Evolutionary conservation across 2,888 invertebrate genomes (phyloP).

Genomic region (Hydroisotoma schaefferi): DNA sequence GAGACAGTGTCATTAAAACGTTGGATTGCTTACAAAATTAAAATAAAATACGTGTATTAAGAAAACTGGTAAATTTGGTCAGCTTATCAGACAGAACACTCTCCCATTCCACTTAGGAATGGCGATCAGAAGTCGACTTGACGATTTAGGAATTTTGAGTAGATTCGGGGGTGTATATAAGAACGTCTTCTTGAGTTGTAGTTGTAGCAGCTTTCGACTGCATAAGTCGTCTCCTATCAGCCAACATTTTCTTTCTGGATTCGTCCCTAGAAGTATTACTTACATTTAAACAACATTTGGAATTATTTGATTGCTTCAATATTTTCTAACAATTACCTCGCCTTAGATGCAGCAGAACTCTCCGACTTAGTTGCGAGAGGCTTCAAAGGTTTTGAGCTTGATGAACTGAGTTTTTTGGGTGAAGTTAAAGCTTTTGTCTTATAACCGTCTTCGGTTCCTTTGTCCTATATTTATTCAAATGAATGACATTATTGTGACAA

Average conservation of each 20-base stretch:
- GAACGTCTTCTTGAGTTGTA: conserved; percentile 32
- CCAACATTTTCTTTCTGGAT: conserved; percentile 75
- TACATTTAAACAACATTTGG: background rate
- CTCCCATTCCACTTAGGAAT: no score
- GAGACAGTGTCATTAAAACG: no score
- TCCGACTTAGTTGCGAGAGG: conserved; percentile 9
- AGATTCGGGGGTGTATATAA: conserved; percentile 41
- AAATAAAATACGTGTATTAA: no score
- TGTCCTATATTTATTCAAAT: background rate
- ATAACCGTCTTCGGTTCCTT: background rate
- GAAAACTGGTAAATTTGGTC: no score
- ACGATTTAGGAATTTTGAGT: background rate
- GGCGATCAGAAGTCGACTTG: no score
- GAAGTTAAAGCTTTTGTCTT: background rate
- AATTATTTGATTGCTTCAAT: conserved; percentile 2
- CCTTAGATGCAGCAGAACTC: conserved; percentile 33
- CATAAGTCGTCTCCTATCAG: conserved; percentile 66
- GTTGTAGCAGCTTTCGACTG: conserved; percentile 40
- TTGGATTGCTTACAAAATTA: no score
- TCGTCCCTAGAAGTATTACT: conserved; percentile 54
- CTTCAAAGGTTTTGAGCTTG: conserved; percentile 2
- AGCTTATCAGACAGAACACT: no score
- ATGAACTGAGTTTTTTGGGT: conserved; percentile 9
- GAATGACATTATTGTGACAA: background rate
- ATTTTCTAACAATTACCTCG: conserved; percentile 20